Conservation (phyloP, 92 coral and sea anemone genomes). For the Micromussa lordhowensis region DNA sequence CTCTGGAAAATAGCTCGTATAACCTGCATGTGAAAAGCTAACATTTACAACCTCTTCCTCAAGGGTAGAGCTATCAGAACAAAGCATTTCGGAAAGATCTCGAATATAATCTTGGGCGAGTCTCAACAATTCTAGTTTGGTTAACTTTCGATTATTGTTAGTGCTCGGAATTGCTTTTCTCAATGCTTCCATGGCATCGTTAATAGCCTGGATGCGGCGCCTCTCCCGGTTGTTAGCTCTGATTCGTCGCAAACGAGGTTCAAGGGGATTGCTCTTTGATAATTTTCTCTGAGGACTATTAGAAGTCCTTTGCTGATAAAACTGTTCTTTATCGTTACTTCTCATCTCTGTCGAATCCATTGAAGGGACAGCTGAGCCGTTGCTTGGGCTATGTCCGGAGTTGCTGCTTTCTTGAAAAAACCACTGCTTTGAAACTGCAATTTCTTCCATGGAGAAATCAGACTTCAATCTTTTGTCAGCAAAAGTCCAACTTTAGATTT, state of each 20-base stretch:
- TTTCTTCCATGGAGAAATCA: constrained; percentile 13
- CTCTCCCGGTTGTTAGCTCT: constrained; percentile 94
- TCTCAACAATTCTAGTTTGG: constrained; percentile 86
- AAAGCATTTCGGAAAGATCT: constrained; percentile 72
- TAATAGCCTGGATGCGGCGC: constrained; percentile 86
- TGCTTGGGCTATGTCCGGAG: neutral
- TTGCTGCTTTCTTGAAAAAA: neutral
- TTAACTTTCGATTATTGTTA: constrained; percentile 80
- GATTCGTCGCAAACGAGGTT: constrained; percentile 75
- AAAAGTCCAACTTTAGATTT: neutral
- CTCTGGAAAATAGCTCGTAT: neutral
- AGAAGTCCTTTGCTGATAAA: neutral
- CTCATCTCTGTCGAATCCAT: neutral
- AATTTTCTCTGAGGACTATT: constrained; percentile 6
- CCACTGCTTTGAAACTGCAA: neutral
- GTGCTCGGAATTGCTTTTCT: constrained; percentile 91
- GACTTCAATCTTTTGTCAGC: neutral
- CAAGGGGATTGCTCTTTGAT: constrained; percentile 40
- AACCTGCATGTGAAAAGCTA: neutral
- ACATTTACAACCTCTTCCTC: constrained; percentile 10
- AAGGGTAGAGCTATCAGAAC: constrained; percentile 1
- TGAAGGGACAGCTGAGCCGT: neutral
- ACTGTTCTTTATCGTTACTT: neutral
- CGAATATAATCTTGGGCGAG: constrained; percentile 92
- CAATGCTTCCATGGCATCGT: constrained; percentile 94